A percentile compares a stretch with the other conserved stretches of the same genome.
phyloP scores from a whole-genome alignment of 2,888 invertebrate species.

The Catonia carolina region DNA sequence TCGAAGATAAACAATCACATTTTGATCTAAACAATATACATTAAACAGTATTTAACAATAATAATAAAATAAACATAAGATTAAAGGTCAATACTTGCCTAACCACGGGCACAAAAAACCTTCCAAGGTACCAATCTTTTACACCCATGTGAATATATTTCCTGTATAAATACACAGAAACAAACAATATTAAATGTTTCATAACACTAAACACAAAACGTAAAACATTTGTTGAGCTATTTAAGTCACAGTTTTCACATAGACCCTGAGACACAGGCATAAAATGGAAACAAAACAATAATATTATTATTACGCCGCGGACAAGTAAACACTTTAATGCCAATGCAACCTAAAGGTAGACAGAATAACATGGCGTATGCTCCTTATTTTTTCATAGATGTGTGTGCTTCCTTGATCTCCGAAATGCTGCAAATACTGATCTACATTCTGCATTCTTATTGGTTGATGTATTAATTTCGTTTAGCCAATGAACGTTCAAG shows the following conservation, averaged over 20 bases:
- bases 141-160: conserved; percentile 9
- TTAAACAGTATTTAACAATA: not conserved
- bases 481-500: too few relatives aligned
- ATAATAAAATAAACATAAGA: not conserved
- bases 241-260: not conserved
- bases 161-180: conserved; percentile 1
- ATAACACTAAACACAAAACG: not conserved
- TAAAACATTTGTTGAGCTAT: not conserved
- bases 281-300: too few relatives aligned
- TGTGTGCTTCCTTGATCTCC: conserved; percentile 9
- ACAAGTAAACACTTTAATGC: too few relatives aligned
- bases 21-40: not conserved
- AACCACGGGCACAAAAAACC: conserved; percentile 4
- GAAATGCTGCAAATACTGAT: conserved; percentile 1
- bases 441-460: not conserved
- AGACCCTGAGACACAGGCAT: not conserved
- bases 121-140: not conserved
- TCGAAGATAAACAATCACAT: not conserved
- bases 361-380: conserved; percentile 10
- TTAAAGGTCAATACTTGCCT: conserved; percentile 9
- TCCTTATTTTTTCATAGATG: conserved; percentile 1
- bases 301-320: too few relatives aligned
- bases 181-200: not conserved
- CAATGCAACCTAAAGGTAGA: not conserved
- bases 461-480: too few relatives aligned